A percentile compares a stretch with the other conserved stretches of the same genome.
These are phyloP conservation scores for Xyrichtys novacula DNA, from an alignment of 2,797 vertebrate species.

Conservation along the genomic window DNA sequence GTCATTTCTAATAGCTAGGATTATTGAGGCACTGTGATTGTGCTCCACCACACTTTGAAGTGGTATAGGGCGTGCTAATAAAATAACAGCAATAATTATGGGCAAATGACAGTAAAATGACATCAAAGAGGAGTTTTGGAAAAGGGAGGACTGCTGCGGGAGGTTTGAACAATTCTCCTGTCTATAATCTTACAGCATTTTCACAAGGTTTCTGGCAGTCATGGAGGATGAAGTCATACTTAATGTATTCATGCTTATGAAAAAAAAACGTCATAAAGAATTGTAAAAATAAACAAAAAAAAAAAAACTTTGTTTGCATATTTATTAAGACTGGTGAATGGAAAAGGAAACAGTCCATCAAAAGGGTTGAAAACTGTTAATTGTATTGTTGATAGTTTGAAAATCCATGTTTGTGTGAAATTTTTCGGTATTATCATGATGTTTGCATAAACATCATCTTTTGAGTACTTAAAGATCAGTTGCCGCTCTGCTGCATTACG, in stretches of 20 bases:
- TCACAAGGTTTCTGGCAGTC: not conserved
- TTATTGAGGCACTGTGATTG: conserved; percentile 29
- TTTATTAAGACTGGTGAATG: too few relatives aligned
- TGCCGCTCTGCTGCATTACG: too few relatives aligned
- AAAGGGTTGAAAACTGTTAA: too few relatives aligned
- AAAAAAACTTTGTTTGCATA: too few relatives aligned
- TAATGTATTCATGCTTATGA: conserved; percentile 13
- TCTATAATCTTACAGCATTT: conserved; percentile 1
- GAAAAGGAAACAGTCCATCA: too few relatives aligned
- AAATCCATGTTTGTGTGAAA: too few relatives aligned
- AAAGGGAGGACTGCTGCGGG: conserved; percentile 3
- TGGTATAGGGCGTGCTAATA: conserved; percentile 30
- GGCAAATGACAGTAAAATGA: conserved; percentile 40
- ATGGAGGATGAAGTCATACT: not conserved
- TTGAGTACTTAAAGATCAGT: too few relatives aligned
- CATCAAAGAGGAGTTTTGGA: conserved; percentile 39
- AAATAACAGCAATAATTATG: conserved; percentile 50
- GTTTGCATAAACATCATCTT: too few relatives aligned
- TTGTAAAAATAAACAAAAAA: too few relatives aligned
- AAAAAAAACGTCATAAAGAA: too few relatives aligned
- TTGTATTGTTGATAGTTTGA: too few relatives aligned
- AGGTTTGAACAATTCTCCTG: conserved; percentile 12
- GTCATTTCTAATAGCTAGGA: conserved; percentile 67
- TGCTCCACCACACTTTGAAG: conserved; percentile 47
- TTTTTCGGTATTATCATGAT: too few relatives aligned